Conservation (phyloP, 1,140 invertebrate species). For the Formica selysi region DNA sequence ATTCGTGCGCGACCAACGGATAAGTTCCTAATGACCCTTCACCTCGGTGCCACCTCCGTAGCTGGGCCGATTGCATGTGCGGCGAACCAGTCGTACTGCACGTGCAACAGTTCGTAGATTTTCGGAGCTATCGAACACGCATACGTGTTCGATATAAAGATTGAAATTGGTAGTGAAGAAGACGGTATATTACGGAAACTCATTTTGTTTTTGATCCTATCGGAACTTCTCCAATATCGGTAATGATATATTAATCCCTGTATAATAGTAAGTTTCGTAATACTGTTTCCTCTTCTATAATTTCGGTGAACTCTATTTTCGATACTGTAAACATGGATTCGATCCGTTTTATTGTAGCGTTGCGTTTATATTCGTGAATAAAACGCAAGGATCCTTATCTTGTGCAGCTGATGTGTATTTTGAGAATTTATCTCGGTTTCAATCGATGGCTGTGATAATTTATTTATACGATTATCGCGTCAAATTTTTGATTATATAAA, state of each 20-base stretch:
- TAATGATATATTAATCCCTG: slow-evolving; percentile 3
- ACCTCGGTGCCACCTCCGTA: slow-evolving; percentile 13
- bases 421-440: not conserved
- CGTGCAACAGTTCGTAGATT: slow-evolving; percentile 38
- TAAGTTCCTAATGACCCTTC: slow-evolving; percentile 63
- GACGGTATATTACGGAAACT: not conserved
- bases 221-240: not conserved
- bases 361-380: not conserved
- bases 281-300: not conserved
- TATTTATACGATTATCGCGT: not conserved
- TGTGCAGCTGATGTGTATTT: not conserved
- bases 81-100: slow-evolving; percentile 20
- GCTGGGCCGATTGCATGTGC: slow-evolving; percentile 46
- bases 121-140: not conserved
- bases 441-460: not conserved
- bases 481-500: slow-evolving; percentile 16
- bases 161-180: not conserved
- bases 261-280: not conserved
- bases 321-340: not conserved
- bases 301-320: not conserved
- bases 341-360: not conserved
- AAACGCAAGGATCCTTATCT: slow-evolving; percentile 11
- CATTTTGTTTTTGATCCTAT: not conserved
- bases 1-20: slow-evolving; percentile 52
- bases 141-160: not conserved